Evolutionary conservation across 2,113 vertebrate genomes (phyloP), one percentile per base, ranked within the genome.

Genomic region (Laterallus jamaicensis): DNA sequence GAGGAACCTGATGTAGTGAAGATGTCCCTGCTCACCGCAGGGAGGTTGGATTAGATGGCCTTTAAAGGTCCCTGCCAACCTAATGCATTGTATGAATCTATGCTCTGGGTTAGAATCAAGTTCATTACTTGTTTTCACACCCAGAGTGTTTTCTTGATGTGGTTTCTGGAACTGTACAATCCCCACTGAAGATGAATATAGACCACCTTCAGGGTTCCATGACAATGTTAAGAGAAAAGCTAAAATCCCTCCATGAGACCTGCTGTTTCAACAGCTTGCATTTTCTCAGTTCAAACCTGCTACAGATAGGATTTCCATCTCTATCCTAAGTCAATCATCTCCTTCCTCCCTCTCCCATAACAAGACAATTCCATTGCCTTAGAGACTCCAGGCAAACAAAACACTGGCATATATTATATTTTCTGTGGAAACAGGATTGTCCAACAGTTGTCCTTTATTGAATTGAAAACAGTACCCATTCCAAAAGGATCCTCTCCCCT

Each of bases 401-500:
- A 52, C 6, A 11, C 21, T 60, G 8, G 8, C 14, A 15, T 37
- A 15, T 37, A 6, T 17, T 76, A 3, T 3, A 32, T 5, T 22
- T 71, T 60, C n/a, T 64, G n/a, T 40, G 22, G 50, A 90, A 82
- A 32, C 10, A 47, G 3, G 5, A 22, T 39, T 85, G 12, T 2
- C 5, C 18, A 69, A 5, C 11, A 39, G 15, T 25, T 66, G 16
- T 32, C 25, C 15, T 59, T 75, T 68, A 11, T 42, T 35, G 20
- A 82, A 64, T 0, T 37, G 28, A 86, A 11, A 67, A 37, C 5
- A 24, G 1, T 21, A 37, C 0, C 10, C 1, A 0, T 44, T 16
- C 3, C 67, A 71, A 90, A 82, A 0, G 35, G 4, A 52, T 18
- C 3, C 32, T 44, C 19, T 55, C 7, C 14, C 17, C 6, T 20